Conservation (phyloP, 2,797 vertebrate species). For the Thaleichthys pacificus region DNA sequence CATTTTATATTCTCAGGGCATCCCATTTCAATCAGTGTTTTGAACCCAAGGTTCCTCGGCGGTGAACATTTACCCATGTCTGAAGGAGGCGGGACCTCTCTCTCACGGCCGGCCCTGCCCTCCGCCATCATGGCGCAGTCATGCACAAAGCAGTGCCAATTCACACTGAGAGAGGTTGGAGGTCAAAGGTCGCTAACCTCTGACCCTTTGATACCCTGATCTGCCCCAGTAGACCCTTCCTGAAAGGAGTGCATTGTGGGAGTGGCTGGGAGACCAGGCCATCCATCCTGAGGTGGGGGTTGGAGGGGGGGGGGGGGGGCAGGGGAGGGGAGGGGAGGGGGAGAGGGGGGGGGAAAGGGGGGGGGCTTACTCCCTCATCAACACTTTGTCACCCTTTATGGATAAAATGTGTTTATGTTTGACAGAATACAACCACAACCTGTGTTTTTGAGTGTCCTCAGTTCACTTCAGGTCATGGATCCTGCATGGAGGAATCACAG, state of each 20-base stretch:
- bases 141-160: slow-evolving; percentile 63
- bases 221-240: slow-evolving; percentile 17
- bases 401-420: no score
- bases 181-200: slow-evolving; percentile 63
- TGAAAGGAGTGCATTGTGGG: slow-evolving; percentile 18
- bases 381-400: no score
- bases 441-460: no score
- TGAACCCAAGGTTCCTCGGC: not conserved
- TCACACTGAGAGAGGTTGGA: slow-evolving; percentile 60
- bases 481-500: no score
- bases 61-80: not conserved
- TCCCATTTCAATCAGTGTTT: not conserved
- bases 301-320: not conserved
- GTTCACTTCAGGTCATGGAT: no score
- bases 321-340: not conserved
- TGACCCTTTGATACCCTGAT: slow-evolving; percentile 39
- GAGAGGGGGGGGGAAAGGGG: not conserved
- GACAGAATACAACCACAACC: no score
- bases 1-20: not conserved
- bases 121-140: slow-evolving; percentile 64
- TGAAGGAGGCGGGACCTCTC: not conserved
- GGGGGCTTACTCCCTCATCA: no score
- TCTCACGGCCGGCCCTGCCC: slow-evolving; percentile 30
- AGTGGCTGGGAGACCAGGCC: not conserved
- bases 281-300: not conserved